These are phyloP conservation scores for Agrochola circellaris DNA, from an alignment of 2,888 invertebrate genomes.

Conservation along the genomic window DNA sequence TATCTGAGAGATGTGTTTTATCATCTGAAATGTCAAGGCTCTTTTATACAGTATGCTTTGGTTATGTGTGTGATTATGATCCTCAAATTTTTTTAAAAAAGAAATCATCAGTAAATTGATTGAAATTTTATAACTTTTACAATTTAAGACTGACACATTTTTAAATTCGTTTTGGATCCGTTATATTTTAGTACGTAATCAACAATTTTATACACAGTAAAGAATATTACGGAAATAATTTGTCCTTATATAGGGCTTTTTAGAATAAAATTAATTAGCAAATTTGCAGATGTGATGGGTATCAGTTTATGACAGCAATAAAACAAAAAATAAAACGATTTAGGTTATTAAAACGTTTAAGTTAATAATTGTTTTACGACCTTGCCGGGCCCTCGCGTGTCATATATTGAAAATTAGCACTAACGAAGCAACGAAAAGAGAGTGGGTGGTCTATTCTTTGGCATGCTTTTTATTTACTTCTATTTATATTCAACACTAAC, in stretches of 20 bases:
- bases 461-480: neutral
- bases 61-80: neutral
- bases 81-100: neutral
- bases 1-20: constrained; percentile 52
- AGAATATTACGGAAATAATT: neutral
- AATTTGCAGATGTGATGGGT: neutral
- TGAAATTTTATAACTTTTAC: neutral
- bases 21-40: constrained; percentile 68
- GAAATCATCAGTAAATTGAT: neutral
- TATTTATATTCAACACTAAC: constrained; percentile 9
- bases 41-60: neutral
- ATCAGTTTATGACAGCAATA: neutral
- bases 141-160: neutral
- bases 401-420: neutral
- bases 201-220: neutral
- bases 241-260: too few species aligned
- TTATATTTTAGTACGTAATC: neutral
- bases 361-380: neutral
- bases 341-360: neutral
- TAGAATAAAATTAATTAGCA: neutral
- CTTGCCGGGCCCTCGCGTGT: too few species aligned
- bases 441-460: neutral
- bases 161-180: neutral
- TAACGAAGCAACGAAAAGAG: neutral
- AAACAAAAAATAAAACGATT: neutral